Base-by-base conservation (phyloP, 2,797 vertebrate species). In the Enteromius thamalakanensis region DNA sequence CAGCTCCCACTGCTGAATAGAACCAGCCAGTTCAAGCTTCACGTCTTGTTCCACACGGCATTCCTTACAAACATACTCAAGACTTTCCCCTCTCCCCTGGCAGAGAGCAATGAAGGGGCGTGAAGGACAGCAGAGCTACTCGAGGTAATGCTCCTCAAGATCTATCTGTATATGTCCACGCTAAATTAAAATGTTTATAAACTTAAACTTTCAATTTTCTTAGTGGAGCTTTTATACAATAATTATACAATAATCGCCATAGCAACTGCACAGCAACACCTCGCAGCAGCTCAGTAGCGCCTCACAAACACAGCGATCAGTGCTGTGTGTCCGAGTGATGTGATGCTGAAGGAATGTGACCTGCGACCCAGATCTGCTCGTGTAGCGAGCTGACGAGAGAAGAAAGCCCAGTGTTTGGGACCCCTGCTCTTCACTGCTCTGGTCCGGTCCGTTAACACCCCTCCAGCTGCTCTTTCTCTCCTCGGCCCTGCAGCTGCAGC, bases 271-370 rank as follows among this genome's bases (percentile, higher is more conserved):
- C 6, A 68, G 67, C 37, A 45, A 15, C 12, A 1, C 5, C 1
- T 8, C n/a, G 8, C n/a, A 70, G 42, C n/a, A 45, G 12, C 42
- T 29, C 15, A 17, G 23, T 19, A 47, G 40, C 21, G 19, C 2
- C 68, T 47, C 19, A 62, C 53, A 21, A 9, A 60, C 14, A 53
- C 71, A 14, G 49, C 23, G 62, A 67, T 64, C 53, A 64, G 58
- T 62, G 23, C 58, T 62, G 60, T 74, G 62, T 45, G 69, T 58
- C 67, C 53, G 21, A 47, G 62, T 84, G 42, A 86, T 72, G 80
- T 86, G 82, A 80, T 80, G 80, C 70, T 67, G 23, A 37, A 77
- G 65, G 85, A 84, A 84, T 86, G 76, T 71, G 71, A 69, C 76
- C 87, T 86, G 60, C 85, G 83, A 83, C 82, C 83, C 76, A 86